Conservation (phyloP, 2,113 vertebrate species). For the Rhea americana region DNA sequence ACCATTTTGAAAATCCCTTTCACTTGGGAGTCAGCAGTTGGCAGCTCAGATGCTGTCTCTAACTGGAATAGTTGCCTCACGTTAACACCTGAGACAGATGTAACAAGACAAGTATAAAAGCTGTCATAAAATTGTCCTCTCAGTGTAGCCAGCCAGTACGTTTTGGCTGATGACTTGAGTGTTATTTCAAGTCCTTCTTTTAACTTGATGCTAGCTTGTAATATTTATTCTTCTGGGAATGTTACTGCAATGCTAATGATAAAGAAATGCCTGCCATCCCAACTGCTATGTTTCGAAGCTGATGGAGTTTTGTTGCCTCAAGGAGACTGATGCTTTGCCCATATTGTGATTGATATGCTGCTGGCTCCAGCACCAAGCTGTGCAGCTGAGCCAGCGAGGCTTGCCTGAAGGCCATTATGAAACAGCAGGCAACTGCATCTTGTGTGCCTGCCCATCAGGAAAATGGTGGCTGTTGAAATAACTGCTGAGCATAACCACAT, state of each 20-base stretch:
- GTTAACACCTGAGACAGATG: neutral
- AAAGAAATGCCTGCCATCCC: neutral
- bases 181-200: neutral
- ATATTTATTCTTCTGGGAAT: conserved; percentile 5
- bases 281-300: neutral
- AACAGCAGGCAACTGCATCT: neutral
- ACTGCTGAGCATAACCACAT: neutral
- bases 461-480: neutral
- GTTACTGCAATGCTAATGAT: neutral
- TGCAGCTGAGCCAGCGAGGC: neutral
- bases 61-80: neutral
- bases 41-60: neutral
- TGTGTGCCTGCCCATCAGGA: neutral
- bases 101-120: neutral
- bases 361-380: neutral
- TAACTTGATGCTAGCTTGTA: neutral
- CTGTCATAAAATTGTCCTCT: neutral
- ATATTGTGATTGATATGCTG: neutral
- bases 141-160: neutral
- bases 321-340: neutral
- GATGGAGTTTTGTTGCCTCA: neutral
- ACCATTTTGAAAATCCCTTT: neutral
- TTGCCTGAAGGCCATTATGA: neutral
- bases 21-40: neutral
- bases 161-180: neutral